These are phyloP conservation scores for Matsumyia berberina DNA, from an alignment of 2,888 invertebrate genomes.

Conservation along the genomic window DNA sequence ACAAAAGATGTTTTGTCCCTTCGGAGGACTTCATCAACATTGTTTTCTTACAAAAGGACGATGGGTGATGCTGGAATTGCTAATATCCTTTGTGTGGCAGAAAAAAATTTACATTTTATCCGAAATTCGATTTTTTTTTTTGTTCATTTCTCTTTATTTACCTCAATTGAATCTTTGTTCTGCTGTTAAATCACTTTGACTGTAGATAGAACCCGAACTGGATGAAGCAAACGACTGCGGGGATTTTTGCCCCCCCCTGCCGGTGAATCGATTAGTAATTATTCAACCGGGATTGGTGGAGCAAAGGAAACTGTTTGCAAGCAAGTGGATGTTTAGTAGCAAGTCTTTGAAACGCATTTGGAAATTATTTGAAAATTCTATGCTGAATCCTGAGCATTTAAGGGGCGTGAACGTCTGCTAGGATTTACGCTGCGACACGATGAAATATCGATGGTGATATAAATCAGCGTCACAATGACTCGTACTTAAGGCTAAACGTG, in stretches of 20 bases:
- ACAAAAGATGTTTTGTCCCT: slow-evolving; percentile 32
- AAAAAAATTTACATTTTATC: slow-evolving; percentile 66
- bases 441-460: slow-evolving; percentile 45
- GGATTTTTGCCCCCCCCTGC: neutral
- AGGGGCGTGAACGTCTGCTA: neutral
- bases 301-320: neutral
- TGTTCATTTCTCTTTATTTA: slow-evolving; percentile 20
- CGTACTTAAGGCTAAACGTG: slow-evolving; percentile 6
- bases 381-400: neutral
- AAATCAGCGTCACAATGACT: slow-evolving; percentile 44
- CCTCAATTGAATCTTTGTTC: slow-evolving; percentile 1
- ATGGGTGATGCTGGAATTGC: slow-evolving; percentile 41
- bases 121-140: slow-evolving; percentile 68
- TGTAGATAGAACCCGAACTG: neutral
- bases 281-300: neutral
- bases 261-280: slow-evolving; percentile 28
- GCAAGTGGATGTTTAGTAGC: neutral
- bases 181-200: neutral
- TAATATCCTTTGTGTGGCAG: slow-evolving; percentile 55
- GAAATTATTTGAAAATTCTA: neutral
- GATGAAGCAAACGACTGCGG: slow-evolving; percentile 9
- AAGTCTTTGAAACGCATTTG: neutral
- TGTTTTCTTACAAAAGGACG: slow-evolving; percentile 4
- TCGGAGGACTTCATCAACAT: slow-evolving; percentile 23
- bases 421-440: slow-evolving; percentile 4